Evolutionary conservation across 2,888 invertebrate species (phyloP), one percentile per base, ranked within the genome.

Genomic region (Dorcus hopei): DNA sequence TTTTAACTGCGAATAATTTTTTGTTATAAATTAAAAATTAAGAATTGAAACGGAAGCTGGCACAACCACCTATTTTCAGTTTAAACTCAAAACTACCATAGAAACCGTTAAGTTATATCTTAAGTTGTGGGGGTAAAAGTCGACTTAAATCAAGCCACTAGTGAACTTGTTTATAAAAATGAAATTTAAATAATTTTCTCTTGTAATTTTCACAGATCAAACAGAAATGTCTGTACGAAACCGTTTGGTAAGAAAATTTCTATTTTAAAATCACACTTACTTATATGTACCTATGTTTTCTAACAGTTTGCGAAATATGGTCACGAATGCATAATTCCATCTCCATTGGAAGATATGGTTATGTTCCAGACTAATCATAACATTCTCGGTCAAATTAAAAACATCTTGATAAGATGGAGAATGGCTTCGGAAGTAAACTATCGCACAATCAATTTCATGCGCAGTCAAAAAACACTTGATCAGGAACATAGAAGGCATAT

Each of bases 381-480:
- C 38, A 57, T 57, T 11, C 38, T 57, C 8, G 52, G 50, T 3
- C 60, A 57, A 45, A 59, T 59, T 14, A 52, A 52, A 59, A 59
- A 56, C 39, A 14, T 50, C n/a, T 16, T 53, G 4, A 43, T 48
- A 33, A 52, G 57, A 50, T 54, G 52, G 26, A 53, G 60, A 49
- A 57, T 57, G 57, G 56, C 64, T 26, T 63, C 61, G 39, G 67
- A 67, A 48, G 59, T 64, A 40, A 65, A 61, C 52, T 59, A 57
- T 39, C 50, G 63, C 2, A 61, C 64, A 9, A 60, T 64, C 50
- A 61, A 55, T 11, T 65, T 61, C 39, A 43, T 67, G 38, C 61
- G 64, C 11, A 67, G 67, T 50, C 65, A 67, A 51, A 61, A 61
- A 56, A 64, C 60, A 49, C 63, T 65, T 9, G 63, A 64, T 48